Conservation (phyloP, 2,113 vertebrate species). For the Xiphophorus hellerii region DNA sequence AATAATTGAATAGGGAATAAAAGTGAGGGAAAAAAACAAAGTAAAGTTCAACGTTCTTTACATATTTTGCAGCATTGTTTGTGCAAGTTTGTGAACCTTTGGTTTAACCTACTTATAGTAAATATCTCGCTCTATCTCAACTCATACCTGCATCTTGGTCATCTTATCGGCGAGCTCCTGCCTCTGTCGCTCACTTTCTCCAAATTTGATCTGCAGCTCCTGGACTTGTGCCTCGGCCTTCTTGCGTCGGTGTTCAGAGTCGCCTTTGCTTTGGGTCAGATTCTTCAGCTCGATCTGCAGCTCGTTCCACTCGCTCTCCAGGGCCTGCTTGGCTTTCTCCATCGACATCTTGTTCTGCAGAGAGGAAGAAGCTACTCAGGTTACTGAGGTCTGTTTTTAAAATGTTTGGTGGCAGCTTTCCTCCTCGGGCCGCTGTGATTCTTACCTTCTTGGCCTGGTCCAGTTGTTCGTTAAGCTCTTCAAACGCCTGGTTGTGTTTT, state of each 20-base stretch:
- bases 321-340: conserved; percentile 92
- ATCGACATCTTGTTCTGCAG: conserved; percentile 90
- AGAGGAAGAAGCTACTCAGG: background rate
- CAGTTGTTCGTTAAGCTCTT: conserved; percentile 94
- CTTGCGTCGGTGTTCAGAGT: conserved; percentile 94
- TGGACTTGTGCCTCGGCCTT: conserved; percentile 91
- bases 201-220: conserved; percentile 90
- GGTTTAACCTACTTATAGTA: too few species aligned
- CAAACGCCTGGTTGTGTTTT: conserved; percentile 92
- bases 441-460: conserved; percentile 93
- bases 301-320: conserved; percentile 92
- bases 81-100: too few species aligned
- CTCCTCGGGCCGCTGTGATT: background rate
- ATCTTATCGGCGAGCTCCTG: conserved; percentile 85
- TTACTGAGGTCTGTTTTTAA: background rate
- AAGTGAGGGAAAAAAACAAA: too few species aligned
- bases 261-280: conserved; percentile 86
- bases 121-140: background rate
- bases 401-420: background rate
- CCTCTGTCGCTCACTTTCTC: conserved; percentile 87
- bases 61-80: too few species aligned
- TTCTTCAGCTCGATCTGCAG: conserved; percentile 90
- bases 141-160: conserved; percentile 88
- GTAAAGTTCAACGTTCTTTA: too few species aligned
- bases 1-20: too few species aligned